A percentile compares a stretch with the other conserved stretches of the same genome.
Conservation (phyloP, 2,113 vertebrate genomes). For the Sterrhoptilus dennistouni region DNA sequence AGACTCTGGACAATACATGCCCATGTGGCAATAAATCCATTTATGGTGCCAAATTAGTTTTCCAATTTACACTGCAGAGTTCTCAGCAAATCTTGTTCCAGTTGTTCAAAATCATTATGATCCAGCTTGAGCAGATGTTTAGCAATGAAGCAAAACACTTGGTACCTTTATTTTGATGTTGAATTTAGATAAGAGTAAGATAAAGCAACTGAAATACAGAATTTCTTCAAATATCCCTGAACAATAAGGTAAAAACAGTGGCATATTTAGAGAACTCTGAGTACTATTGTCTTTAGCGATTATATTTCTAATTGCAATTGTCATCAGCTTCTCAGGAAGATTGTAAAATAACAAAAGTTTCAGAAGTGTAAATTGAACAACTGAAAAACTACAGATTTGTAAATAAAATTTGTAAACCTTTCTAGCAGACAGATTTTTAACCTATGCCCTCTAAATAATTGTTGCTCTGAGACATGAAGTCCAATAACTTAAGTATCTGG, state of each 20-base stretch:
- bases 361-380: neutral
- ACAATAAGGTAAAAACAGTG: neutral
- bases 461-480: neutral
- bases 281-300: neutral
- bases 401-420: neutral
- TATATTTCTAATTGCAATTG: neutral
- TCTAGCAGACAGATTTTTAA: neutral
- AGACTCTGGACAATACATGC: neutral
- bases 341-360: neutral
- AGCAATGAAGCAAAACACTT: neutral
- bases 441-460: neutral
- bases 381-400: neutral
- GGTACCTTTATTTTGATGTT: neutral
- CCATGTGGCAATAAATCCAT: neutral
- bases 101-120: neutral
- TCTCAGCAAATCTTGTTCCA: neutral
- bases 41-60: neutral
- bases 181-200: neutral
- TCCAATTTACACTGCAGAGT: neutral
- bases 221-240: neutral
- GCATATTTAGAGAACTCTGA: neutral
- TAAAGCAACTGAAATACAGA: neutral
- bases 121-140: neutral
- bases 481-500: neutral
- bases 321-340: neutral